A percentile compares a stretch with the other conserved stretches of the same genome.
Evolutionary conservation across 1,140 invertebrate genomes (phyloP).

Genomic region (Rhizoglyphus robini): DNA sequence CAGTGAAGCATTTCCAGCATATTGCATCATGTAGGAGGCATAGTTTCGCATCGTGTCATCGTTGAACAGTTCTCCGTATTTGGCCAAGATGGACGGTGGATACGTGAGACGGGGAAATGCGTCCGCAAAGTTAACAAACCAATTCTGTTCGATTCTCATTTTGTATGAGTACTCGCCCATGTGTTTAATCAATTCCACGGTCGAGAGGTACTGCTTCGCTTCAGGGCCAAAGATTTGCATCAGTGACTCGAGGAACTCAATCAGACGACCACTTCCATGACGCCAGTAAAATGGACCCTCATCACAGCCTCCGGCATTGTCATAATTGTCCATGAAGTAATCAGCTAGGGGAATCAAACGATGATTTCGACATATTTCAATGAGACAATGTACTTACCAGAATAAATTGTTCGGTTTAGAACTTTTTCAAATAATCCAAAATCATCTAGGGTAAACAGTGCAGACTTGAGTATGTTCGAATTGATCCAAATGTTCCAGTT

Average conservation of each 20-base stretch:
- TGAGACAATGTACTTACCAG: background rate
- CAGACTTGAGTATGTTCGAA: no score
- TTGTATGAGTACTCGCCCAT: slow-evolving; percentile 15
- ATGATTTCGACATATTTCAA: background rate
- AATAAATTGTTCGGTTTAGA: slow-evolving; percentile 5
- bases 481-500: no score
- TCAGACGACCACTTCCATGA: slow-evolving; percentile 14
- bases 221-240: background rate
- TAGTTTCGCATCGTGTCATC: slow-evolving; percentile 18
- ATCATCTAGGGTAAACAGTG: background rate
- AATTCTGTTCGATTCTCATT: background rate
- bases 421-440: slow-evolving; percentile 14
- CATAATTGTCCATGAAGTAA: slow-evolving; percentile 2
- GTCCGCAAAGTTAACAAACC: slow-evolving; percentile 20
- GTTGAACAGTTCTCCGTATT: slow-evolving; percentile 19
- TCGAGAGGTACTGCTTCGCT: slow-evolving; percentile 3
- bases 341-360: slow-evolving; percentile 6
- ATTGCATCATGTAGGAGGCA: background rate
- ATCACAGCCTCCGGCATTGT: slow-evolving; percentile 17
- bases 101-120: background rate
- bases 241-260: slow-evolving; percentile 17
- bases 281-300: slow-evolving; percentile 17
- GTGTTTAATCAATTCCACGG: slow-evolving; percentile 5
- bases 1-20: no score
- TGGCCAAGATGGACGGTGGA: background rate